Conservation (phyloP, 2,888 invertebrate genomes). For the Tetragonula carbonaria region DNA sequence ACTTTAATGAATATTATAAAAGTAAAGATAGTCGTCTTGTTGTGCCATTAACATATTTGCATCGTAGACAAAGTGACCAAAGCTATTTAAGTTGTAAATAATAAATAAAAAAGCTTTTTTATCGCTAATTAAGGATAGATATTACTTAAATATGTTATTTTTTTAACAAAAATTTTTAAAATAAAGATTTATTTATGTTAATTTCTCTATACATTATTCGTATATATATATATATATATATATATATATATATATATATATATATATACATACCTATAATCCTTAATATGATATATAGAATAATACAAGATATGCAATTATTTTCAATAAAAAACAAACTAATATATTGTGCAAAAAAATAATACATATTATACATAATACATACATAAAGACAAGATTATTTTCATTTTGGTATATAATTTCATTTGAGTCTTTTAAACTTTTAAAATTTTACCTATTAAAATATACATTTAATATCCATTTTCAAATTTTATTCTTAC, state of each 20-base stretch:
- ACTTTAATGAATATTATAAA: constrained; percentile 98
- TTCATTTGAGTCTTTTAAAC: neutral
- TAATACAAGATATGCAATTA: neutral
- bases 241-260: too few relatives aligned
- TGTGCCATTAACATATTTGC: constrained; percentile 85
- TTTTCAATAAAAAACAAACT: neutral
- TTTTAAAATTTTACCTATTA: neutral
- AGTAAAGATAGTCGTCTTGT: constrained; percentile 91
- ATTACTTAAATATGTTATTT: constrained; percentile 10
- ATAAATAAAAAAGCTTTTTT: constrained; percentile 33
- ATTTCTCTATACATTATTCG: neutral
- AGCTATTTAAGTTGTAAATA: constrained; percentile 77
- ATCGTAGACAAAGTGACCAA: constrained; percentile 80
- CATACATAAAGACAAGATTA: neutral
- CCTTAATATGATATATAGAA: neutral
- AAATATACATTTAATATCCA: neutral
- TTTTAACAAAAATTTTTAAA: constrained; percentile 19
- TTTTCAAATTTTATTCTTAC: neutral
- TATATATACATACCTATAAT: neutral
- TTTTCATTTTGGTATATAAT: neutral
- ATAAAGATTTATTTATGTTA: constrained; percentile 11
- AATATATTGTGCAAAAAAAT: neutral
- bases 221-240: too few relatives aligned
- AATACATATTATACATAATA: neutral
- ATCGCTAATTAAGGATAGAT: neutral